Evolutionary conservation across 2,113 vertebrate species (phyloP).

Genomic region (Tetrao urogallus): DNA sequence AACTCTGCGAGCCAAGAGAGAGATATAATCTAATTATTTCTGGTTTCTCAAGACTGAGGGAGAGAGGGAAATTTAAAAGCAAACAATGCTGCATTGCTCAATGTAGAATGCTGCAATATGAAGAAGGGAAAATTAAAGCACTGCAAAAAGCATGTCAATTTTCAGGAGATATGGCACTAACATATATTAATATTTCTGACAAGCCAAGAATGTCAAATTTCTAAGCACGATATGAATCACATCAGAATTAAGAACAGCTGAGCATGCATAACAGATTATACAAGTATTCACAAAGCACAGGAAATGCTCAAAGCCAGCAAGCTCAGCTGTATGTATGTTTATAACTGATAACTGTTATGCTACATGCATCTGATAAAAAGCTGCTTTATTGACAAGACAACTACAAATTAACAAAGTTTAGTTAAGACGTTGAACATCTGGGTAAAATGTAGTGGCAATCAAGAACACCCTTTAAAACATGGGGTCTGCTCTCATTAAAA

Average conservation of each 20-base stretch:
- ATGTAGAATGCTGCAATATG: constrained; percentile 24
- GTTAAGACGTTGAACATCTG: neutral
- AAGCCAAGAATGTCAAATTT: constrained; percentile 66
- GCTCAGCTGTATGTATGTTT: neutral
- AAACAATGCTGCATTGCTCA: constrained; percentile 51
- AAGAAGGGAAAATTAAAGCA: constrained; percentile 47
- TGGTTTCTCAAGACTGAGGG: constrained; percentile 38
- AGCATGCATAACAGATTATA: constrained; percentile 61
- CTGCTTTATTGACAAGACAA: constrained; percentile 17
- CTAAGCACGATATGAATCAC: constrained; percentile 63
- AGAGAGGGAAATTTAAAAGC: constrained; percentile 55
- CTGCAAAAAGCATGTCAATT: constrained; percentile 48
- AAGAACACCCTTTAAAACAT: neutral
- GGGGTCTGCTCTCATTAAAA: neutral
- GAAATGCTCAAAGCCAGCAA: constrained; percentile 55
- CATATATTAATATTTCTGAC: constrained; percentile 48
- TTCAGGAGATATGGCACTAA: constrained; percentile 41
- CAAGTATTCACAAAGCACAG: constrained; percentile 54
- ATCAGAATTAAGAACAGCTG: constrained; percentile 67
- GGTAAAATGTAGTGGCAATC: neutral
- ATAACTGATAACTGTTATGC: neutral
- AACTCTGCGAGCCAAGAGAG: constrained; percentile 19
- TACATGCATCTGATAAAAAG: neutral
- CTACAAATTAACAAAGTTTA: neutral
- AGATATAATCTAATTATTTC: constrained; percentile 55